Evolutionary conservation across 2,113 vertebrate genomes (phyloP), one percentile per base, ranked within the genome.

Genomic region (Hydrolagus affinis): DNA sequence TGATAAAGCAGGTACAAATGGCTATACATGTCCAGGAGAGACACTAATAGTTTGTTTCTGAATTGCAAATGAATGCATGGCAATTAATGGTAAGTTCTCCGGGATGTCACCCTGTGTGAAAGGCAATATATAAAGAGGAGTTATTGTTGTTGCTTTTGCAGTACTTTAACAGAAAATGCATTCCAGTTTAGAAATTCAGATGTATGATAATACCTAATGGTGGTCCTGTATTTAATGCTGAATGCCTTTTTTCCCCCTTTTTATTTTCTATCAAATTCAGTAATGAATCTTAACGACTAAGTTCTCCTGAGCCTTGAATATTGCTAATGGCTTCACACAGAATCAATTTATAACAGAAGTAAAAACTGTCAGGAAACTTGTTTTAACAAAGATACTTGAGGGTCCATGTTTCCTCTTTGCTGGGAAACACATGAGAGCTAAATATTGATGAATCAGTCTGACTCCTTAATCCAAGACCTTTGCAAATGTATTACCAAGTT

Each of bases 231-330:
- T 62, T 66, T 62, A 83, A 83, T 62, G 66, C 32, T 60, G 62
- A 32, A 83, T 68, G 66, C 25, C 66, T 83, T 19, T 60, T 66
- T 23, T 68, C 30, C 78, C 8, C 28, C 30, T 66, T 83, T 17
- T 32, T 23, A 64, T 21, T 64, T 4, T 28, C 4, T 32, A 83
- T 68, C 30, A 83, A 30, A 17, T 17, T 28, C 60, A 11, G 15
- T 83, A 83, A 83, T 83, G 25, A 83, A 83, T 83, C 66, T 32
- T 83, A 83, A 83, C 66, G 66, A 66, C 60, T 66, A 15, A 30
- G 25, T 83, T 25, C 0, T 11, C 8, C 60, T 68, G 78, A 62
- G 12, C 10, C 60, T 28, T 66, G 78, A 28, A 17, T 21, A 83
- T 68, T 68, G 62, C 60, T 83, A 10, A 83, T 83, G 28, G 64